Percentiles rank a stretch among this genome's conserved stretches.
These are phyloP conservation scores for Mythimna impura DNA, from an alignment of 2,888 invertebrate genomes.

Conservation along the genomic window DNA sequence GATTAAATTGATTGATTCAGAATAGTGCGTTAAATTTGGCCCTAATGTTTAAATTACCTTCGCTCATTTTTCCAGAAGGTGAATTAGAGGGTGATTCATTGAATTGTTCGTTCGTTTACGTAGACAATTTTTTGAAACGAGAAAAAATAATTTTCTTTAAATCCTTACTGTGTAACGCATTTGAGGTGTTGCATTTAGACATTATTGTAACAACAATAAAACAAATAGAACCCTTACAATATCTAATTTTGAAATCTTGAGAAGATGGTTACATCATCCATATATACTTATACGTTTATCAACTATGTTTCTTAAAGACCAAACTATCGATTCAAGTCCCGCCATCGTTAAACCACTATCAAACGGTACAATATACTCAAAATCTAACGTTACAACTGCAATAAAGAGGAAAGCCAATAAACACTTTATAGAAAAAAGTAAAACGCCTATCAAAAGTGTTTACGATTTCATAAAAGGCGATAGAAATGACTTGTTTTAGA, in stretches of 20 bases:
- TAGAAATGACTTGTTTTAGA: slow-evolving; percentile 64
- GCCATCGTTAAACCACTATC: slow-evolving; percentile 63
- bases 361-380: slow-evolving; percentile 65
- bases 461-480: slow-evolving; percentile 70
- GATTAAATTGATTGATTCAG: not conserved
- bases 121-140: too few relatives aligned
- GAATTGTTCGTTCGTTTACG: too few relatives aligned
- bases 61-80: too few relatives aligned
- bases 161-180: too few relatives aligned
- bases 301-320: slow-evolving; percentile 40
- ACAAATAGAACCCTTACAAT: not conserved
- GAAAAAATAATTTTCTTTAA: too few relatives aligned
- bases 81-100: too few relatives aligned
- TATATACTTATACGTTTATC: slow-evolving; percentile 17
- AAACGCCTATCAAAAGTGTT: slow-evolving; percentile 74
- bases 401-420: slow-evolving; percentile 80
- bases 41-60: too few relatives aligned
- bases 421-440: slow-evolving; percentile 84
- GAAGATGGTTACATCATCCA: slow-evolving; percentile 10
- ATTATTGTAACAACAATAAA: not conserved
- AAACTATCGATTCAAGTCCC: slow-evolving; percentile 46
- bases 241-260: not conserved
- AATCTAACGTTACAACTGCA: slow-evolving; percentile 71
- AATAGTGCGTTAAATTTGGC: not conserved
- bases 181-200: too few relatives aligned